Percentiles rank a stretch among this genome's conserved stretches.
Conservation (phyloP, 2,888 invertebrate species). For the Erebia ligea region DNA sequence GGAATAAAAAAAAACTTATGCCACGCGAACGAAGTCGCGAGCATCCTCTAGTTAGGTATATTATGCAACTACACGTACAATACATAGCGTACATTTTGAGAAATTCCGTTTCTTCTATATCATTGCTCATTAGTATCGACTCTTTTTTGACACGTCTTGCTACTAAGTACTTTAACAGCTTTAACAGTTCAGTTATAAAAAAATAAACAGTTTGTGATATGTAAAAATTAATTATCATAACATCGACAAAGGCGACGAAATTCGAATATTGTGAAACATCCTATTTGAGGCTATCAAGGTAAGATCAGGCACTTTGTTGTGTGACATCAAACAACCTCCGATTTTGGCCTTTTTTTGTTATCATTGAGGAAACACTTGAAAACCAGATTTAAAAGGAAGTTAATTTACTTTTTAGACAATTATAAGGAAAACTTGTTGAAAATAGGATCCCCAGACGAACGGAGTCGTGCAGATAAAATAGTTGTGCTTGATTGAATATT, state of each 20-base stretch:
- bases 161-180: too few relatives aligned
- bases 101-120: too few relatives aligned
- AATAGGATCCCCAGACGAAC: not conserved
- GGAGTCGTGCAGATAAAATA: not conserved
- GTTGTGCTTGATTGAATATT: not conserved
- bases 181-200: too few relatives aligned
- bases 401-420: not conserved
- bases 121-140: too few relatives aligned
- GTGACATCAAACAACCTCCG: not conserved
- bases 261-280: not conserved
- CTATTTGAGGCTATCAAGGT: not conserved
- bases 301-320: not conserved
- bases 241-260: not conserved
- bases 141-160: too few relatives aligned
- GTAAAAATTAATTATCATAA: not conserved
- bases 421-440: not conserved
- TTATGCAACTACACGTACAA: too few relatives aligned
- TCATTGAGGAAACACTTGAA: not conserved
- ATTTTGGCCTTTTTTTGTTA: not conserved
- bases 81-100: too few relatives aligned
- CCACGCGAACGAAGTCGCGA: too few relatives aligned
- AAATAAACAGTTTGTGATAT: too few relatives aligned
- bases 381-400: too few relatives aligned
- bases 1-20: too few relatives aligned
- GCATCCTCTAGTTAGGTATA: too few relatives aligned